Percentiles rank a stretch among this genome's conserved stretches.
Evolutionary conservation across 1,140 invertebrate species (phyloP).

Genomic region (Vanessa tameamea): DNA sequence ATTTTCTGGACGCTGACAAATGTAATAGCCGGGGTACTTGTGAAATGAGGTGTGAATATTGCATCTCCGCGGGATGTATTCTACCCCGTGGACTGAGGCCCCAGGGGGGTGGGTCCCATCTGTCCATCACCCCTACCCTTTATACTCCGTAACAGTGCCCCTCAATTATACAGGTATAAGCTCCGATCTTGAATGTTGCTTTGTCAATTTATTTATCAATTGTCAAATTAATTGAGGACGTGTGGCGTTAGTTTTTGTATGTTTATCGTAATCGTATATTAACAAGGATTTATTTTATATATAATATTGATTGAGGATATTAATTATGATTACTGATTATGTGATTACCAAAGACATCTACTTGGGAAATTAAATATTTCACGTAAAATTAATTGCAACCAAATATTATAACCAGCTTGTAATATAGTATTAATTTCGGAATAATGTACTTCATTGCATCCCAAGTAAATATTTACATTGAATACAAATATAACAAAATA

Average conservation of each 20-base stretch:
- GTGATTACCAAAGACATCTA: too few relatives aligned
- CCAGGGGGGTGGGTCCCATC: conserved; percentile 53
- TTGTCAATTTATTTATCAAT: conserved; percentile 33
- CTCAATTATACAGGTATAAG: conserved; percentile 59
- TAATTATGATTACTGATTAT: too few relatives aligned
- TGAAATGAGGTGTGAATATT: conserved; percentile 80
- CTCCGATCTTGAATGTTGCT: conserved; percentile 36
- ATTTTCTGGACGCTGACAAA: conserved; percentile 48
- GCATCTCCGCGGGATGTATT: conserved; percentile 60
- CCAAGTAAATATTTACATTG: too few relatives aligned
- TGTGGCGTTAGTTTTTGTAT: conserved; percentile 18
- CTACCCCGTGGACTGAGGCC: conserved; percentile 39
- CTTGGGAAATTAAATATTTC: too few relatives aligned
- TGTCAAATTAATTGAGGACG: conserved; percentile 35
- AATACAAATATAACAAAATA: too few relatives aligned
- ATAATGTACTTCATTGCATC: too few relatives aligned
- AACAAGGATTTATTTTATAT: too few relatives aligned
- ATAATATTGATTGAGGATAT: too few relatives aligned
- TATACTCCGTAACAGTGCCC: conserved; percentile 50
- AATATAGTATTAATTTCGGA: too few relatives aligned
- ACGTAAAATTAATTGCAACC: too few relatives aligned
- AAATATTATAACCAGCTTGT: too few relatives aligned
- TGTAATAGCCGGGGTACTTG: conserved; percentile 63
- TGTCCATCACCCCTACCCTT: conserved; percentile 51
- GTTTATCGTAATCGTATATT: neutral